Evolutionary conservation across 37 sponge, comb jelly and placozoan species (phyloP), one percentile per base, ranked within the genome.

Genomic region (Bolinopsis microptera): DNA sequence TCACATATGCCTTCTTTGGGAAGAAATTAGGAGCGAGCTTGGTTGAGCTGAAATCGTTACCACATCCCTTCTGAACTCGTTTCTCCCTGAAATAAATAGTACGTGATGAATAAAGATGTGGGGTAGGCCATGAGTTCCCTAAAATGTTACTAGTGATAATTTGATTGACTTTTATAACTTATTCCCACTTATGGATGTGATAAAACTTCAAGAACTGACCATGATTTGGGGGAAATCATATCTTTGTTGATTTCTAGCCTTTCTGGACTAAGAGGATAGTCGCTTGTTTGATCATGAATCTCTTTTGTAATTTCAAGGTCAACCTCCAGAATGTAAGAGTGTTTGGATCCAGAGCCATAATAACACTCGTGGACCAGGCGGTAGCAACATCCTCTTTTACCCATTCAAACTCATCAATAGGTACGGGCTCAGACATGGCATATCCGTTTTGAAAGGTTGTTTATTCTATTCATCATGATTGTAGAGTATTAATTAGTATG

Each of bases 1-100:
- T 32, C 3, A 92, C 93, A 69, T 92, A 92, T 1, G 38, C 38
- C 1, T 35, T 35, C 70, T 92, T 92, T 0, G 93, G 93, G 26
- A 38, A 33, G 36, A 92, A 33, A n/a, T 92, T 92, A 9, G 93
- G 93, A 16, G 72, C 93, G 34, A 92, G 93, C 28, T 92, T 92
- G 1, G 34, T 34, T 25, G 41, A 24, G 0, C 18, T 24, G 31
- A 86, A 86, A 23, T 86, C 36, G 26, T 26, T 18, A 23, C 31
- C 30, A 26, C 26, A 39, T 27, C 90, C 90, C 0, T 48, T 35
- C 31, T 41, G 61, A 16, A 41, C 90, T 5, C 90, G 40, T n/a
- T 39, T 86, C 31, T 86, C 90, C 61, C 90, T 86, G 90, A 86
- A 35, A 80, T 48, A n/a, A n/a, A n/a, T n/a, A n/a, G n/a, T n/a